phyloP scores from a whole-genome alignment of 1,140 invertebrate species.

The Aplysia californica region DNA sequence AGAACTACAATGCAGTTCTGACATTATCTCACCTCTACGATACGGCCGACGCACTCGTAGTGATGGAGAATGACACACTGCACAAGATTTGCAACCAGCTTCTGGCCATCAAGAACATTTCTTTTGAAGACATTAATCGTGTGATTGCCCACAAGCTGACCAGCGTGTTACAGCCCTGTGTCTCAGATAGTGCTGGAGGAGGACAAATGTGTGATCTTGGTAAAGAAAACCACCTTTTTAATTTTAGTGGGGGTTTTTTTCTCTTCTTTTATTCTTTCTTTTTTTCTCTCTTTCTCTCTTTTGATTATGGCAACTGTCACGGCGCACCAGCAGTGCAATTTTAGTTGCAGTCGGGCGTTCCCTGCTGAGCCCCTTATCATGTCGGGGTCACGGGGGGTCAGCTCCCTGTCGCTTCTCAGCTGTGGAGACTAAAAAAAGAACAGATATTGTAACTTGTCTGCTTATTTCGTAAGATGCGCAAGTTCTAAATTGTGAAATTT shows the following conservation, averaged over 20 bases:
- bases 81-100: constrained; percentile 64
- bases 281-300: too few species aligned
- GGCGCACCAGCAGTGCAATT: too few species aligned
- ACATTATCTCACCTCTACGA: constrained; percentile 66
- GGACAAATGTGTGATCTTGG: constrained; percentile 8
- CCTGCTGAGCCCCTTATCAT: too few species aligned
- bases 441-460: too few species aligned
- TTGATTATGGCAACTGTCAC: too few species aligned
- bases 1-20: constrained; percentile 69
- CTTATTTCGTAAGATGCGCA: too few species aligned
- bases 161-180: constrained; percentile 59
- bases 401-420: too few species aligned
- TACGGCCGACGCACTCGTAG: constrained; percentile 64
- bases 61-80: constrained; percentile 68
- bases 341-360: too few species aligned
- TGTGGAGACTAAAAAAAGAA: too few species aligned
- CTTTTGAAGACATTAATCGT: constrained; percentile 66
- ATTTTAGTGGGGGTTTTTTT: background rate
- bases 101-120: constrained; percentile 63
- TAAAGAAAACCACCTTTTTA: background rate
- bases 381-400: too few species aligned
- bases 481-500: too few species aligned
- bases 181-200: background rate
- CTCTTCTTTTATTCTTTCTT: background rate
- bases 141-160: constrained; percentile 65